Conservation (phyloP, 2,888 invertebrate genomes). For the Oligia latruncula region DNA sequence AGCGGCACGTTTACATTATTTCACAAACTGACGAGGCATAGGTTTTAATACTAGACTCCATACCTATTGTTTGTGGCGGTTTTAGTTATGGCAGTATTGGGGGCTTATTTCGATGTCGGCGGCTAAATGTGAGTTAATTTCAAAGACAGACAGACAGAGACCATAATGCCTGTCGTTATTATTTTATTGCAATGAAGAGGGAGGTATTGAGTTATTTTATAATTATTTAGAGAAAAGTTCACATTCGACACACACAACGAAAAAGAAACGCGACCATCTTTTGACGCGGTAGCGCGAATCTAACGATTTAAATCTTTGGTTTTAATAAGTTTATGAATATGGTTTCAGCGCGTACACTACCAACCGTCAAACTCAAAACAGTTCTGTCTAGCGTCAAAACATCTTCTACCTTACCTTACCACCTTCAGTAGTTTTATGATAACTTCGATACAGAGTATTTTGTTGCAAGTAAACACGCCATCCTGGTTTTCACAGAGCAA, state of each 20-base stretch:
- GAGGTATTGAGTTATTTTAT: neutral
- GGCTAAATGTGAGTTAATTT: neutral
- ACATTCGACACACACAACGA: neutral
- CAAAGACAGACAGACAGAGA: neutral
- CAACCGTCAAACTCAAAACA: neutral
- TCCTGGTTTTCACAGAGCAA: neutral
- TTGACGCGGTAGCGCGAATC: neutral
- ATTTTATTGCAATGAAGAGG: neutral
- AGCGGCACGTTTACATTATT: slow-evolving; percentile 20
- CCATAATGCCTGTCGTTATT: neutral
- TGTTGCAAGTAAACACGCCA: neutral
- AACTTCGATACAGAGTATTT: neutral
- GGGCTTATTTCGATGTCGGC: neutral
- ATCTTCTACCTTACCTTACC: neutral
- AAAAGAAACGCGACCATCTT: neutral
- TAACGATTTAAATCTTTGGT: no score
- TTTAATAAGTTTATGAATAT: no score
- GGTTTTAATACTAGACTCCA: neutral
- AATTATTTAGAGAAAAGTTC: neutral
- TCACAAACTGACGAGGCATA: neutral
- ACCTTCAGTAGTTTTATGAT: neutral
- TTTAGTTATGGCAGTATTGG: neutral
- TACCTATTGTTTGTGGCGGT: neutral
- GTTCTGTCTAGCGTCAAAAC: neutral
- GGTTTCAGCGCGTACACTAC: neutral